Conservation (phyloP, 1,140 invertebrate species). For the Metopolophium dirhodum region DNA sequence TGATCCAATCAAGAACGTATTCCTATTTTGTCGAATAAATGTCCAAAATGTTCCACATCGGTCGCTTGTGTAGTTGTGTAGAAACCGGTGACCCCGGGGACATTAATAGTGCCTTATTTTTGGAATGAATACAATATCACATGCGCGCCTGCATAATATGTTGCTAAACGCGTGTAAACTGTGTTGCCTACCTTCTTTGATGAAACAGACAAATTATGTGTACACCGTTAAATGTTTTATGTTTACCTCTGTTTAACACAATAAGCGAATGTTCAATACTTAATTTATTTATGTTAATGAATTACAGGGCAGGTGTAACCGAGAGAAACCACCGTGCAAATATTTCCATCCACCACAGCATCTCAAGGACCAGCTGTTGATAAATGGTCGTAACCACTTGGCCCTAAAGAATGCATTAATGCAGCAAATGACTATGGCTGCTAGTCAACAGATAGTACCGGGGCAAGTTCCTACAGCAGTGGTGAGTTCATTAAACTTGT, state of each 20-base stretch:
- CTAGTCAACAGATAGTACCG: conserved; percentile 84
- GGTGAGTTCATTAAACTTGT: conserved; percentile 71
- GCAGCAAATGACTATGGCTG: conserved; percentile 92
- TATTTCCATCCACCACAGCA: conserved; percentile 99
- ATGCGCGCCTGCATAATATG: not conserved
- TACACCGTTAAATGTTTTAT: not conserved
- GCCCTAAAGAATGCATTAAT: conserved; percentile 95
- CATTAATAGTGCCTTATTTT: not conserved
- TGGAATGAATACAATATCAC: not conserved
- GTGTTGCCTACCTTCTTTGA: not conserved
- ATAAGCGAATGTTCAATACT: not conserved
- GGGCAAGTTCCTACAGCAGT: conserved; percentile 85
- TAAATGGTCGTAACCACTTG: conserved; percentile 99
- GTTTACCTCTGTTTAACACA: not conserved
- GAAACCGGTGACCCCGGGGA: not conserved
- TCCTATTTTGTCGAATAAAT: no score
- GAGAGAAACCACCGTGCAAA: conserved; percentile 99
- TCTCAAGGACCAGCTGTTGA: conserved; percentile 98
- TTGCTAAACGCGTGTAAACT: not conserved
- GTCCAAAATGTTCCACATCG: no score
- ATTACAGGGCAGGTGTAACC: conserved; percentile 96
- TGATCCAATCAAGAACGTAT: no score
- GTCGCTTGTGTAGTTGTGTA: no score
- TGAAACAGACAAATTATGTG: not conserved
- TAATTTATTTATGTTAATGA: conserved; percentile 57